Base-by-base conservation (phyloP, 2,888 invertebrate genomes). In the Aleiodes alternator region DNA sequence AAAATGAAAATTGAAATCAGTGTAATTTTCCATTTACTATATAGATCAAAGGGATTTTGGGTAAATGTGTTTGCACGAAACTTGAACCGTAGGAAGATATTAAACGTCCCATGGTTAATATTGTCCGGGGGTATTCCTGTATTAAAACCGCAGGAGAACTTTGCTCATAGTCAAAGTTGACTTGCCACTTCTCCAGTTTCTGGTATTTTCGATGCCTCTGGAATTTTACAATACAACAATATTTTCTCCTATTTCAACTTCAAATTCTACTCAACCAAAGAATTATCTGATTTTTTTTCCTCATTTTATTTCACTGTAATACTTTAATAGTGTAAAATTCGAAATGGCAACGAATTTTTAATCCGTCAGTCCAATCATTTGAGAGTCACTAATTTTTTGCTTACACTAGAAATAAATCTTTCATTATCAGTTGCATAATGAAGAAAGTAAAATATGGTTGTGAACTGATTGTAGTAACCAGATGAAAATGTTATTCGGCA, bases 91-190 rank as follows among this genome's bases (percentile, higher is more conserved):
- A 71, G 71, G 88, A 85, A 86, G 87, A 88, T 89, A 89, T 88
- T 87, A 89, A 64, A 86, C 86, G 83, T 86, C 83, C 84, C 76
- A 4, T 76, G 70, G 86, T 64, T 87, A 84, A 87, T 88, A 87
- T 87, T 88, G 85, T 88, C 89, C 88, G 87, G 83, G 43, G 82
- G 70, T 77, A 76, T 85, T 87, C 85, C 86, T 86, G 64, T 38
- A 87, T 87, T 86, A 87, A 89, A 89, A 89, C 89, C 88, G 85
- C 89, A 87, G 53, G 55, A 75, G 84, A 89, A 89, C 87, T 89
- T 89, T 87, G 84, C 84, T 88, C 87, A 87, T 87, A 64, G 70
- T 75, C 68, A 34, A 55, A 71, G 74, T 74, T 69, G 16, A 69
- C 51, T 64, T 9, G 64, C 64, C 64, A 48, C 43, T 64, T 14